These are phyloP conservation scores for Drosophila parthenogenetica DNA, from an alignment of 2,888 invertebrate species.

Conservation along the genomic window DNA sequence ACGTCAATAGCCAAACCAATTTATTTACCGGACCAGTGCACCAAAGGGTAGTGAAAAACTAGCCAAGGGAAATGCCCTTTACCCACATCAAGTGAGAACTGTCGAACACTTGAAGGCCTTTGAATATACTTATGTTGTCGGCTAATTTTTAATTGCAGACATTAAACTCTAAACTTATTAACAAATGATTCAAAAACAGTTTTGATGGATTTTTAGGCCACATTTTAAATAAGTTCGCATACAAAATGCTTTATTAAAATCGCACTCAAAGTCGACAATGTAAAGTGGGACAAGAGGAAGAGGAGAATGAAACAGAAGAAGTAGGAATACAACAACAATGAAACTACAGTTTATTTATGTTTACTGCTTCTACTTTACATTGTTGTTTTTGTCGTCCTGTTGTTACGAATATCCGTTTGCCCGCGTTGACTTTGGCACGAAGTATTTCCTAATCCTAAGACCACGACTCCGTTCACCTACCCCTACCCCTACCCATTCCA, in stretches of 20 bases:
- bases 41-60: neutral
- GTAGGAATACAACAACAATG: conserved; percentile 22
- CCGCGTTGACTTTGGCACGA: conserved; percentile 62
- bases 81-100: conserved; percentile 38
- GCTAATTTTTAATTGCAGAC: conserved; percentile 41
- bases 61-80: conserved; percentile 8
- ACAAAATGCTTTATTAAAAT: neutral
- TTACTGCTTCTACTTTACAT: conserved; percentile 37
- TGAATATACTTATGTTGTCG: neutral
- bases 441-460: conserved; percentile 50
- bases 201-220: too few species aligned
- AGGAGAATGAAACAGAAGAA: neutral
- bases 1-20: conserved; percentile 38
- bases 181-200: too few species aligned
- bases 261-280: too few species aligned
- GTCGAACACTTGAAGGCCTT: conserved; percentile 22
- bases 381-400: conserved; percentile 19
- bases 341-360: conserved; percentile 64
- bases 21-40: conserved; percentile 16
- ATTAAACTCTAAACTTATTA: conserved; percentile 22
- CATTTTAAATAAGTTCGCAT: too few species aligned
- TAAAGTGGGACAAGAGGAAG: too few species aligned
- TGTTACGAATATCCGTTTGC: conserved; percentile 65
- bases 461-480: neutral
- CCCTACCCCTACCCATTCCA: neutral